phyloP scores from a whole-genome alignment of 2,797 vertebrate genomes.

The Notamacropus eugenii region DNA sequence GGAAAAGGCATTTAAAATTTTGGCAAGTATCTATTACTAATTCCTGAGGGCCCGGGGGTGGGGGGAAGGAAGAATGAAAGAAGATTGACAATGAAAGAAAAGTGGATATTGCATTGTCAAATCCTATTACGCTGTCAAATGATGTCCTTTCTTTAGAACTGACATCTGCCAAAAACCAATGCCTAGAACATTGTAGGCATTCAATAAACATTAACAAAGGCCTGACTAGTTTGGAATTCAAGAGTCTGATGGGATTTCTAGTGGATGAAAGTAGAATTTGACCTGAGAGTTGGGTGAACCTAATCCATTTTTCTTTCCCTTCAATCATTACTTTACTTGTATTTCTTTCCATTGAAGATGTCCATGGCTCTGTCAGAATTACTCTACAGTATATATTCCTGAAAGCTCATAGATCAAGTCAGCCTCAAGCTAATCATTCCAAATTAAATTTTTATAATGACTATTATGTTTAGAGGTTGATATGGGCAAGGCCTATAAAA shows the following conservation, averaged over 20 bases:
- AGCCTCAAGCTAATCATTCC: neutral
- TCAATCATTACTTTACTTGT: neutral
- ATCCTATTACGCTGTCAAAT: neutral
- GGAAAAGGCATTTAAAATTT: neutral
- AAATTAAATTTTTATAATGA: constrained; percentile 1
- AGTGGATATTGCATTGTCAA: neutral
- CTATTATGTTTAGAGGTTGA: neutral
- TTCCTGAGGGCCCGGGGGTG: neutral
- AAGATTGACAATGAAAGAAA: neutral
- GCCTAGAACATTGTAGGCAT: neutral
- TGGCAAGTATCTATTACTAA: neutral
- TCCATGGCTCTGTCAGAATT: neutral
- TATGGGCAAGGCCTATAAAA: neutral
- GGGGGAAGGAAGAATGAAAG: neutral
- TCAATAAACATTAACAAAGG: neutral
- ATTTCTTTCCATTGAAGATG: neutral
- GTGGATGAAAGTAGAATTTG: neutral
- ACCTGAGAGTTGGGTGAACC: neutral
- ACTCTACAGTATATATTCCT: neutral
- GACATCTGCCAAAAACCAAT: neutral
- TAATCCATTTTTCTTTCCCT: neutral
- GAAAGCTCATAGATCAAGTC: neutral
- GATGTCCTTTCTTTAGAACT: neutral
- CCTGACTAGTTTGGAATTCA: neutral
- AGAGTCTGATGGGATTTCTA: neutral